These are phyloP conservation scores for Serripes groenlandicus DNA, from an alignment of 2,888 invertebrate genomes.

Conservation along the genomic window DNA sequence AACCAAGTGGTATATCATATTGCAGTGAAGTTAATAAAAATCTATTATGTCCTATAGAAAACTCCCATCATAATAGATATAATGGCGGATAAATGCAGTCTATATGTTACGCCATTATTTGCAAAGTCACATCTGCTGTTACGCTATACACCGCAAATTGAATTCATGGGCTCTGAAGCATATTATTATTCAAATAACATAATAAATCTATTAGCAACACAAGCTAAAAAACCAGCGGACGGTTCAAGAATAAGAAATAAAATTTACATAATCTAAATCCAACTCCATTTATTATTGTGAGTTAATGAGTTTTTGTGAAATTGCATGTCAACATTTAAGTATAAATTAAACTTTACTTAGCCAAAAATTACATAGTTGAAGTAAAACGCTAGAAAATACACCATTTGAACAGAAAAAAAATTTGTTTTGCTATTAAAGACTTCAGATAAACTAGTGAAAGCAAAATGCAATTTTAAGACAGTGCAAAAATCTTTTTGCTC, in stretches of 20 bases:
- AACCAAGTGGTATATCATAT: constrained; percentile 1
- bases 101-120: constrained; percentile 7
- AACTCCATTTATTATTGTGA: constrained; percentile 2
- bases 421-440: not conserved
- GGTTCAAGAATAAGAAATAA: not conserved
- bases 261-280: constrained; percentile 20
- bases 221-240: constrained; percentile 5
- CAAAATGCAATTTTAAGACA: no score
- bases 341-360: no score
- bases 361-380: no score
- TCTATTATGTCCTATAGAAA: not conserved
- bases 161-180: constrained; percentile 10
- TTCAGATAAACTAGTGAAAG: no score
- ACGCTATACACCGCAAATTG: not conserved
- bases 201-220: constrained; percentile 27
- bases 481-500: not conserved
- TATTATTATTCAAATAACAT: constrained; percentile 15
- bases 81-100: constrained; percentile 16
- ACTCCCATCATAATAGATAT: not conserved
- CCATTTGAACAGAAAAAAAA: not conserved
- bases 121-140: constrained; percentile 11
- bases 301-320: constrained; percentile 7
- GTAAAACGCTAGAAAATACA: no score
- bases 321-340: no score
- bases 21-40: constrained; percentile 17